Percentiles rank a stretch among this genome's conserved stretches.
phyloP scores from a whole-genome alignment of 2,113 vertebrate genomes.

The Uropsilus gracilis region DNA sequence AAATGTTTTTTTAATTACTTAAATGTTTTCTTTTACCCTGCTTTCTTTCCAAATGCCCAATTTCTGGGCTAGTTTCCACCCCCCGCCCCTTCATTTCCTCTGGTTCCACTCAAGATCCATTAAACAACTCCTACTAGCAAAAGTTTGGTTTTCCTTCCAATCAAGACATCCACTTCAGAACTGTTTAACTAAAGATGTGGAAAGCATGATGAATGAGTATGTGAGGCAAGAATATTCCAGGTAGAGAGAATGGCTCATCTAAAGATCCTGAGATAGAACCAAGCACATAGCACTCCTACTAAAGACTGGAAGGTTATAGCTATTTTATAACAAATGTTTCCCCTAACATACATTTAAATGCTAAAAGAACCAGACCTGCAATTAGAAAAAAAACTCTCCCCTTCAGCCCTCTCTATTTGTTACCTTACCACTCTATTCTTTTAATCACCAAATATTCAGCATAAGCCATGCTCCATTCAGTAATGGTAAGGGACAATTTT shows the following conservation, averaged over 20 bases:
- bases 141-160: too few species aligned
- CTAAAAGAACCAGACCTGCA: neutral
- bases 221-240: neutral
- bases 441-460: neutral
- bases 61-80: too few species aligned
- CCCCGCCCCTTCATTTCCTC: too few species aligned
- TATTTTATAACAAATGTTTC: neutral
- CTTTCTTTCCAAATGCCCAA: too few species aligned
- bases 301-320: neutral
- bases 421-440: neutral
- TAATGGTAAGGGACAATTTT: neutral
- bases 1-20: too few species aligned
- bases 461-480: neutral
- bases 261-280: neutral
- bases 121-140: too few species aligned
- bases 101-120: too few species aligned
- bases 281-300: neutral
- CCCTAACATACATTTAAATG: neutral
- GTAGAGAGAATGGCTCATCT: neutral
- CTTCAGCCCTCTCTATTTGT: neutral
- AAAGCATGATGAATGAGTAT: neutral
- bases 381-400: neutral
- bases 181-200: neutral
- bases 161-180: too few species aligned
- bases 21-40: too few species aligned